Conservation (phyloP, 2,888 invertebrate genomes). For the Brenthis hecate region DNA sequence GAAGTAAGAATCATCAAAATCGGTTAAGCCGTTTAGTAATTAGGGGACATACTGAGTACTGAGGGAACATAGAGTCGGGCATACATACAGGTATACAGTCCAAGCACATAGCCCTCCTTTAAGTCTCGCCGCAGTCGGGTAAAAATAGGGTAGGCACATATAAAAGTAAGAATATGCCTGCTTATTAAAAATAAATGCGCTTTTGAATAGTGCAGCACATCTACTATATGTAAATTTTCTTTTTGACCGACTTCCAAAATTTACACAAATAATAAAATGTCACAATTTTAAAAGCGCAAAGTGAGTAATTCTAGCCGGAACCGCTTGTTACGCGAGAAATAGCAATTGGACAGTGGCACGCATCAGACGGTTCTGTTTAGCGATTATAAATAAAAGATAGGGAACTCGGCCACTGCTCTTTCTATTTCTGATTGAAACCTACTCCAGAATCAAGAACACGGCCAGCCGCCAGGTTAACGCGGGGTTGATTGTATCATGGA, state of each 20-base stretch:
- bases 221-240: not conserved
- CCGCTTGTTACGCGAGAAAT: slow-evolving; percentile 56
- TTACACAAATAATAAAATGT: slow-evolving; percentile 39
- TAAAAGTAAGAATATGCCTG: no score
- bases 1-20: no score
- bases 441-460: slow-evolving; percentile 66
- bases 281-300: slow-evolving; percentile 50
- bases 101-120: no score
- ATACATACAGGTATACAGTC: no score
- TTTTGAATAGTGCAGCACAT: no score
- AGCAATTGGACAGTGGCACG: slow-evolving; percentile 59
- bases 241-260: slow-evolving; percentile 22
- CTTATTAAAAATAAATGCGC: no score
- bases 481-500: slow-evolving; percentile 53
- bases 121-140: no score
- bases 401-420: slow-evolving; percentile 68
- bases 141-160: no score
- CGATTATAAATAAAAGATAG: slow-evolving; percentile 71
- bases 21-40: no score
- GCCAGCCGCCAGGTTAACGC: slow-evolving; percentile 60
- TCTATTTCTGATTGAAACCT: slow-evolving; percentile 70
- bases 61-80: no score
- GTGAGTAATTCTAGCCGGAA: slow-evolving; percentile 54
- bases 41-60: no score
- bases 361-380: slow-evolving; percentile 54